Conservation (phyloP, 2,113 vertebrate genomes). For the Saccopteryx leptura region DNA sequence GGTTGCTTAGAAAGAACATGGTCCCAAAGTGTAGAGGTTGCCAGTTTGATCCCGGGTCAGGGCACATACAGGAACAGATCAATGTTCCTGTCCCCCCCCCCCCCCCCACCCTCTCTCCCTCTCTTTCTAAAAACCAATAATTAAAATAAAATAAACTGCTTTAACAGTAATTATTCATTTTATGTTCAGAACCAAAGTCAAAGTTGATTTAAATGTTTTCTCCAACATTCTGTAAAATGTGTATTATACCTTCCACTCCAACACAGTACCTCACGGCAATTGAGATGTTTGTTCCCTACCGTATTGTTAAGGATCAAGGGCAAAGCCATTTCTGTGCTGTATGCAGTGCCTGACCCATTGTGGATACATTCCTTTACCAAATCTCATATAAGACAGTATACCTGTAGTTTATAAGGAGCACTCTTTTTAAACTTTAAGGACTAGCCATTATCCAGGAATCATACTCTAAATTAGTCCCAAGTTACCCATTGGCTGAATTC, state of each 20-base stretch:
- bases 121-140: neutral
- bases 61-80: too few relatives aligned
- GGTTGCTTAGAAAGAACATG: too few relatives aligned
- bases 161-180: neutral
- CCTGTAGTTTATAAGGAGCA: neutral
- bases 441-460: neutral
- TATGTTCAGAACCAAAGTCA: neutral
- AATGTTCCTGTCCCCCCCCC: too few relatives aligned
- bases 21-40: too few relatives aligned
- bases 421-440: neutral
- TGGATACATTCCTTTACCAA: neutral
- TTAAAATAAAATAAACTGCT: too few relatives aligned
- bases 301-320: neutral
- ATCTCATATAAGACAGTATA: neutral
- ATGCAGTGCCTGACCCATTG: neutral
- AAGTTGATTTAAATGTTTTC: neutral
- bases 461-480: neutral
- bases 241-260: neutral
- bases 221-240: neutral
- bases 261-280: neutral
- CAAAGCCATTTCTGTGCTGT: neutral
- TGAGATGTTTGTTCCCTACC: neutral
- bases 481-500: neutral
- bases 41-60: too few relatives aligned
- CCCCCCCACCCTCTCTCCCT: too few relatives aligned